Base-by-base conservation (phyloP, 2,888 invertebrate genomes). In the Troides oblongomaculatus region DNA sequence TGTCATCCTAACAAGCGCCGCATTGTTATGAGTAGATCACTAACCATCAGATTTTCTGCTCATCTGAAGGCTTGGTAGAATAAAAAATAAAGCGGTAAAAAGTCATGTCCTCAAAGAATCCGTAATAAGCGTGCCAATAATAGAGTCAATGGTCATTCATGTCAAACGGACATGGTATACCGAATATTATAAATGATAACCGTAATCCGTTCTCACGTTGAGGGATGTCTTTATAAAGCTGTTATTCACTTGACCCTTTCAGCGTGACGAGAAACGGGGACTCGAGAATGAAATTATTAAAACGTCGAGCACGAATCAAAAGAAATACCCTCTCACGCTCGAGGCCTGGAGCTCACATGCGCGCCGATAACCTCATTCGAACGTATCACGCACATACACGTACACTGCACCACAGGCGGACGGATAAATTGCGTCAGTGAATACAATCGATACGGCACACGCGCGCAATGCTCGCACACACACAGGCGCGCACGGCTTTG, bases 231-330 rank as follows among this genome's bases (percentile, higher is more conserved):
- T 85, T 84, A 89, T 89, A 88, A 83, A 86, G 82, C 82, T 78
- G 65, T 79, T 77, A 85, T 86, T 86, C 85, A 84, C 87, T 89
- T 90, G 90, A 91, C 90, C 92, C 91, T 88, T 89, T 89, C 86
- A 86, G 84, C 77, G 77, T 82, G 75, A 73, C 74, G 81, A 83
- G 83, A 81, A 79, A 78, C 77, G 76, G 81, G 84, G 81, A 80
- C 81, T 77, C 74, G 76, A 74, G 78, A 80, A 82, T 81, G 79
- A 84, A 84, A 87, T 84, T 84, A 85, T 84, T 83, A 86, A 87
- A 87, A 85, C 81, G 62, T 66, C 14, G 84, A 84, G 50, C 60
- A 87, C 81, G 85, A 86, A 86, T 83, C 81, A 80, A 69, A 68
- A 71, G 71, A 70, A 71, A 75, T 74, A 73, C 75, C 74, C 77